Evolutionary conservation across 2,797 vertebrate species (phyloP).

Genomic region (Todus mexicanus): DNA sequence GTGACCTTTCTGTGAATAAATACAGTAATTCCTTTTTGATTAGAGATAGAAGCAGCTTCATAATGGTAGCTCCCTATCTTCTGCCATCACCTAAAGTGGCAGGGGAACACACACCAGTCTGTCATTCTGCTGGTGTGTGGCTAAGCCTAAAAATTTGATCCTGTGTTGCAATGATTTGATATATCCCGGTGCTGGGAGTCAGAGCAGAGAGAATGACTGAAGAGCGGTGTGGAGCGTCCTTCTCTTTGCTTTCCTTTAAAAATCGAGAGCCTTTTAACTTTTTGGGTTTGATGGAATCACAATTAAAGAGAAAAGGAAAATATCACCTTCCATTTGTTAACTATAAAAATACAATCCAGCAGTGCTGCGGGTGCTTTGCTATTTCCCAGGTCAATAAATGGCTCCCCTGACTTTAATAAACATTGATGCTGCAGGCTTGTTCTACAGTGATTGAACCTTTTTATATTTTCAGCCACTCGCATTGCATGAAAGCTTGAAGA

Average conservation of each 20-base stretch:
- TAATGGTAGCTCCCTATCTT: not conserved
- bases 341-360: constrained; percentile 58
- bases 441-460: constrained; percentile 67
- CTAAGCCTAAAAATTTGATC: not conserved
- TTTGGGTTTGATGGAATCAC: constrained; percentile 43
- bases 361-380: constrained; percentile 53
- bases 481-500: constrained; percentile 34
- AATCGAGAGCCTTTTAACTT: constrained; percentile 13
- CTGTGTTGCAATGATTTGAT: not conserved
- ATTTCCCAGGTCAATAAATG: constrained; percentile 64
- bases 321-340: constrained; percentile 44
- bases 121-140: not conserved
- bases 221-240: not conserved
- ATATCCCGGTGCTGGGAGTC: not conserved
- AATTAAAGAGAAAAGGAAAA: constrained; percentile 57
- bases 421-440: constrained; percentile 63
- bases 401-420: constrained; percentile 66
- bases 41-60: not conserved
- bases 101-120: not conserved
- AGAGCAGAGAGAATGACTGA: not conserved
- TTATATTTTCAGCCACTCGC: constrained; percentile 56
- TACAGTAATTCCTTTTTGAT: constrained; percentile 41
- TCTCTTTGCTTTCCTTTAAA: constrained; percentile 30
- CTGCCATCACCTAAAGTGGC: not conserved
- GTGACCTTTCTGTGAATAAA: constrained; percentile 32